Conservation (phyloP, 2,113 vertebrate genomes). For the Bothrops jararaca region DNA sequence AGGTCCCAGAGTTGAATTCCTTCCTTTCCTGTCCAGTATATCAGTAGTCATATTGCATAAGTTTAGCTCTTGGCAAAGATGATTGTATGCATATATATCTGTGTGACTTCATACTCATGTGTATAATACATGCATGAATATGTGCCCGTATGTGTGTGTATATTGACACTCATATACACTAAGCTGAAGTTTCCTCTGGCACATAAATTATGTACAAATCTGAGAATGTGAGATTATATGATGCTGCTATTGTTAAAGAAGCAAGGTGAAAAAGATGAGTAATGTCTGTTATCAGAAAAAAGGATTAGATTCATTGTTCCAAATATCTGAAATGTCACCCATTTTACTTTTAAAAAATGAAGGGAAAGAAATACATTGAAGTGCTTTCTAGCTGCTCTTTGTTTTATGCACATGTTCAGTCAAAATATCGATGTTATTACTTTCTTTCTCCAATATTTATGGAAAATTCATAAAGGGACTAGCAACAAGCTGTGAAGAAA, state of each 20-base stretch:
- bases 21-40: background rate
- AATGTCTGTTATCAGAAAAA: slow-evolving; percentile 43
- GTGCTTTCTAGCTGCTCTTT: slow-evolving; percentile 33
- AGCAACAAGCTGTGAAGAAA: slow-evolving; percentile 52
- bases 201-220: background rate
- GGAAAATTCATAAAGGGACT: slow-evolving; percentile 52
- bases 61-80: background rate
- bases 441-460: slow-evolving; percentile 60
- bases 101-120: background rate
- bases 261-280: slow-evolving; percentile 35
- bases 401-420: slow-evolving; percentile 57
- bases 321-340: slow-evolving; percentile 45
- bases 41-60: background rate
- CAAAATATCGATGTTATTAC: slow-evolving; percentile 52
- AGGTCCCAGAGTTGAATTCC: background rate
- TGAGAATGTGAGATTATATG: background rate
- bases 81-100: background rate
- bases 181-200: background rate
- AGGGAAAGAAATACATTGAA: background rate
- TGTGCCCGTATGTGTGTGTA: background rate
- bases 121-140: background rate
- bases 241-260: slow-evolving; percentile 35
- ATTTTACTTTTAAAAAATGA: slow-evolving; percentile 13
- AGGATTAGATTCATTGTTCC: slow-evolving; percentile 36
- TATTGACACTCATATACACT: background rate